A percentile compares a stretch with the other conserved stretches of the same genome.
These are phyloP conservation scores for Acrocyrtus sp. DNA, from an alignment of 2,888 invertebrate genomes.

Conservation along the genomic window DNA sequence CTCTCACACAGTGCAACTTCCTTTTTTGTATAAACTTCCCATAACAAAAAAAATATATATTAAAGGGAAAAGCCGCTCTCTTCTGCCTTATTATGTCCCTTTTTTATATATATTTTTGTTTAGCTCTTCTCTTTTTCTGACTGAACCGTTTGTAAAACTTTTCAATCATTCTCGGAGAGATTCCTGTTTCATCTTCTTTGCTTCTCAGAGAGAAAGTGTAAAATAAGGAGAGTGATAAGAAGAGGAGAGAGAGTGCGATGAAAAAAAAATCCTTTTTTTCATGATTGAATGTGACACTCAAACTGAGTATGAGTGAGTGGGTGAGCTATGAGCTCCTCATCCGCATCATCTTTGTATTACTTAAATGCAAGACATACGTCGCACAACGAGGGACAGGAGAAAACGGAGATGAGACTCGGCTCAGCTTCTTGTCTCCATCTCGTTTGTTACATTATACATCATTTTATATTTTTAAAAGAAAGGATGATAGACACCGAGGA, in stretches of 20 bases:
- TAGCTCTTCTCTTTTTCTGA: too few species aligned
- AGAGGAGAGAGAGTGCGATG: slow-evolving; percentile 10
- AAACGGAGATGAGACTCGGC: background rate
- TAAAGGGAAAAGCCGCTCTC: too few species aligned
- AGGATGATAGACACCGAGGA: slow-evolving; percentile 21
- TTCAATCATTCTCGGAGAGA: slow-evolving; percentile 61
- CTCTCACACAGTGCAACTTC: too few species aligned
- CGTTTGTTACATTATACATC: slow-evolving; percentile 18
- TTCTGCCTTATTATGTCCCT: too few species aligned
- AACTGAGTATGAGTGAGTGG: slow-evolving; percentile 32
- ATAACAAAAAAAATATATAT: too few species aligned
- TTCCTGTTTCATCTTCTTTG: slow-evolving; percentile 32
- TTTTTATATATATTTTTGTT: too few species aligned
- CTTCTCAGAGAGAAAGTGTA: slow-evolving; percentile 26
- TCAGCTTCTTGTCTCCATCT: background rate
- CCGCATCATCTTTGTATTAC: slow-evolving; percentile 39
- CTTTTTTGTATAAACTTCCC: slow-evolving; percentile 34
- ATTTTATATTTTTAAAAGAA: slow-evolving; percentile 55
- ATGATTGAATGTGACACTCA: slow-evolving; percentile 42
- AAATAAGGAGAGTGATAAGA: too few species aligned
- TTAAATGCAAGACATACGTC: slow-evolving; percentile 13
- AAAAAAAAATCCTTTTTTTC: slow-evolving; percentile 33
- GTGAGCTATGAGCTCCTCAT: too few species aligned
- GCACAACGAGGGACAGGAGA: background rate
- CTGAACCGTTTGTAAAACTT: slow-evolving; percentile 55